These are phyloP conservation scores for Poeciliopsis prolifica DNA, from an alignment of 2,113 vertebrate species.

Conservation along the genomic window DNA sequence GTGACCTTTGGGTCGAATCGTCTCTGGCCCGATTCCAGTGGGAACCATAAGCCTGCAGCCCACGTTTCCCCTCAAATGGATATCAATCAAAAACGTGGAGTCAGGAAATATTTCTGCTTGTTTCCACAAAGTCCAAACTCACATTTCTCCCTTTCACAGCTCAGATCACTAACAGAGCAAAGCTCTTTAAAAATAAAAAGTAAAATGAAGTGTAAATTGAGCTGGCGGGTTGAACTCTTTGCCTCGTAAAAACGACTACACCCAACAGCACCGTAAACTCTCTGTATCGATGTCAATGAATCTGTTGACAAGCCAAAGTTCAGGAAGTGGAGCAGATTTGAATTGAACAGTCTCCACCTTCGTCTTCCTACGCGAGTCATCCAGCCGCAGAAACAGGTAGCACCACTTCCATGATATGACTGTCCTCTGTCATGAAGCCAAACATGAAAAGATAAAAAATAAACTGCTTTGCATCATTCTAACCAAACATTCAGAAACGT, in stretches of 20 bases:
- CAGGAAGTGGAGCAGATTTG: not conserved
- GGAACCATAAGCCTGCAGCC: not conserved
- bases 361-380: slow-evolving; percentile 32
- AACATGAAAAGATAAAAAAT: not conserved
- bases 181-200: not conserved
- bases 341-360: slow-evolving; percentile 3
- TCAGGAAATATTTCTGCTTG: not conserved
- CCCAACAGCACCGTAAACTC: slow-evolving; percentile 9
- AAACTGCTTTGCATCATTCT: not conserved
- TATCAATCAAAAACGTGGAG: not conserved
- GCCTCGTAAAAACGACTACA: slow-evolving; percentile 11
- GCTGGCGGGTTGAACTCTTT: not conserved
- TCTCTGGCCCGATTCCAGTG: slow-evolving; percentile 19
- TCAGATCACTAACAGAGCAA: not conserved
- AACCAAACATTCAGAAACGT: too few species aligned
- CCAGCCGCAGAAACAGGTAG: slow-evolving; percentile 44
- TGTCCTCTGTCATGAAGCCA: not conserved
- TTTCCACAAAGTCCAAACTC: not conserved
- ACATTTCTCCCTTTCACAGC: too few species aligned
- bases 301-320: slow-evolving; percentile 47
- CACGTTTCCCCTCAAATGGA: not conserved
- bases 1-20: slow-evolving; percentile 2
- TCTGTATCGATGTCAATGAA: not conserved
- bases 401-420: not conserved
- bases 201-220: not conserved